phyloP scores from a whole-genome alignment of 2,797 vertebrate species.

The Pachyuromys duprasi region DNA sequence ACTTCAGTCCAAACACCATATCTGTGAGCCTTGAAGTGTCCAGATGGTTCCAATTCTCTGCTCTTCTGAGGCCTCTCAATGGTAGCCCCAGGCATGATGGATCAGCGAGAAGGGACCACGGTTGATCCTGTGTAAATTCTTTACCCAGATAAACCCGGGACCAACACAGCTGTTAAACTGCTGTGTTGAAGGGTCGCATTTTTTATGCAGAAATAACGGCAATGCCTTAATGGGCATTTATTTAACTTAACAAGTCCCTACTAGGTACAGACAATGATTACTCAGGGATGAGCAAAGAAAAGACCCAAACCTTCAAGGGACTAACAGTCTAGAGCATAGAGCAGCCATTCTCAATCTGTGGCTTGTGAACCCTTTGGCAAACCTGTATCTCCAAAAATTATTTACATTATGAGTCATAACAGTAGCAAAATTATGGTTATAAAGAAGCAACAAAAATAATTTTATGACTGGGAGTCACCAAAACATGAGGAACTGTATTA shows the following conservation, averaged over 20 bases:
- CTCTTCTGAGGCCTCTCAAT: neutral
- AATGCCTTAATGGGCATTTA: neutral
- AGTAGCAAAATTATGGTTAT: neutral
- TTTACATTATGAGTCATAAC: neutral
- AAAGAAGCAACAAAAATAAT: neutral
- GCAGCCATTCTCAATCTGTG: neutral
- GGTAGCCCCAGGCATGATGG: neutral
- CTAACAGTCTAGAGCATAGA: constrained; percentile 31
- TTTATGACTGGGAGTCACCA: neutral
- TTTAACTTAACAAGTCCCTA: neutral
- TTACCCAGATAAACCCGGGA: neutral
- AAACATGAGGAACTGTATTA: neutral
- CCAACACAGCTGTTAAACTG: neutral
- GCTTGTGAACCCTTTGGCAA: neutral
- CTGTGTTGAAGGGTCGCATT: neutral
- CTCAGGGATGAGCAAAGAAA: neutral
- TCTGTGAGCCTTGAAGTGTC: neutral
- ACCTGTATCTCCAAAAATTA: neutral
- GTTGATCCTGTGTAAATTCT: neutral
- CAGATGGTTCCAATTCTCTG: neutral
- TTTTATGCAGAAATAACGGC: constrained; percentile 7
- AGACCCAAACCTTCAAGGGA: constrained; percentile 54
- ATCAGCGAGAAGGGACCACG: neutral
- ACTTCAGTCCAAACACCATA: neutral
- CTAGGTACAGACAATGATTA: neutral